Evolutionary conservation across 2,797 vertebrate species (phyloP).

Genomic region (Peromyscus eremicus): DNA sequence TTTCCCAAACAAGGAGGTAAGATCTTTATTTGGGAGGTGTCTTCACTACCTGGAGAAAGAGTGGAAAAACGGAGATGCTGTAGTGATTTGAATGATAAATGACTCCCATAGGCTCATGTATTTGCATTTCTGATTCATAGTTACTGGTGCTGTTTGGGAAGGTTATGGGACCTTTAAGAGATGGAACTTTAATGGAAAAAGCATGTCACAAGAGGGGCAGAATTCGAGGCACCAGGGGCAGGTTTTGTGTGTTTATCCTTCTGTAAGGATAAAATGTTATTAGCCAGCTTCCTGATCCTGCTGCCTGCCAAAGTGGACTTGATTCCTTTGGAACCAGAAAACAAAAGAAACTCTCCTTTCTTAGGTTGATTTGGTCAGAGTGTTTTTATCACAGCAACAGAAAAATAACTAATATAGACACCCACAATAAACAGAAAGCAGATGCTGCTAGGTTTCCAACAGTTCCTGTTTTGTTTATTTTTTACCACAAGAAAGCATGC

Average conservation of each 20-base stretch:
- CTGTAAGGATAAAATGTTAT: too few relatives aligned
- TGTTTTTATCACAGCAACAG: too few relatives aligned
- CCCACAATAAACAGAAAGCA: not conserved
- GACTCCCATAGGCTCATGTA: not conserved
- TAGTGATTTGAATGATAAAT: not conserved
- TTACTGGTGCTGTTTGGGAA: not conserved
- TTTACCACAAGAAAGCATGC: not conserved
- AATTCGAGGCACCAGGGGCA: not conserved
- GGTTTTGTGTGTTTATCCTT: not conserved
- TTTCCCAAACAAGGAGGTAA: not conserved
- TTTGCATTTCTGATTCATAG: not conserved
- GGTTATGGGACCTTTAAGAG: not conserved
- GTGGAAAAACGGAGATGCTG: not conserved
- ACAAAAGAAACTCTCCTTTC: not conserved
- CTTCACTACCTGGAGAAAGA: fast-evolving
- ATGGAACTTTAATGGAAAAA: too few relatives aligned
- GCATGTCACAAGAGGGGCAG: not conserved
- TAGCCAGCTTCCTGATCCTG: not conserved
- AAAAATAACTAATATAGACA: not conserved
- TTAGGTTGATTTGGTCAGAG: not conserved
- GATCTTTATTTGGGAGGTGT: not conserved
- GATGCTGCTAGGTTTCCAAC: not conserved
- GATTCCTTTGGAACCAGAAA: not conserved
- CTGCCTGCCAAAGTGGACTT: not conserved
- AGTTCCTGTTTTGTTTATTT: not conserved